Conservation (phyloP, 2,888 invertebrate species). For the Nymphalis c-album region DNA sequence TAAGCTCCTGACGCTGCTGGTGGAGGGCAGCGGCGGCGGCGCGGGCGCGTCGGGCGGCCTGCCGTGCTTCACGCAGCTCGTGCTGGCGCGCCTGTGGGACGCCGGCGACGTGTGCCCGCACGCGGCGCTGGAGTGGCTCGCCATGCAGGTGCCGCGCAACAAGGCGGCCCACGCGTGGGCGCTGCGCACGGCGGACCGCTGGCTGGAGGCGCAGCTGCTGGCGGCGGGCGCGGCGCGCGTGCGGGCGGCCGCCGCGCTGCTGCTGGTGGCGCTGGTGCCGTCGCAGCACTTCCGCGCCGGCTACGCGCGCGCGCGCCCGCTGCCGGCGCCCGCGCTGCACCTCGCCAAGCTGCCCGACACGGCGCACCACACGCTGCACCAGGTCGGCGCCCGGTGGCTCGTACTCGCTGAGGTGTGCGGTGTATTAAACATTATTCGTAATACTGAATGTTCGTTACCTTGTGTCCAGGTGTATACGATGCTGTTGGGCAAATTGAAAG, state of each 20-base stretch:
- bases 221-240: slow-evolving; percentile 93
- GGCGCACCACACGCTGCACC: slow-evolving; percentile 80
- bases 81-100: slow-evolving; percentile 94
- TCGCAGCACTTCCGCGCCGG: slow-evolving; percentile 94
- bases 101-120: slow-evolving; percentile 94
- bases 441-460: neutral
- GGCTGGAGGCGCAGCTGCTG: slow-evolving; percentile 94
- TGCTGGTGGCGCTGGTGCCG: slow-evolving; percentile 94
- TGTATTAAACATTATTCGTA: neutral
- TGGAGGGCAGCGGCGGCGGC: slow-evolving; percentile 89
- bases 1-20: slow-evolving; percentile 92
- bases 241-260: slow-evolving; percentile 91
- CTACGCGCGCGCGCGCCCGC: slow-evolving; percentile 84
- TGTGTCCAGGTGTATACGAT: slow-evolving; percentile 87
- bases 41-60: slow-evolving; percentile 87
- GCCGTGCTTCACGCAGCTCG: slow-evolving; percentile 95
- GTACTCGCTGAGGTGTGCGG: too few species aligned
- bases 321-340: slow-evolving; percentile 72
- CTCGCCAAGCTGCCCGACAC: slow-evolving; percentile 69
- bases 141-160: slow-evolving; percentile 91
- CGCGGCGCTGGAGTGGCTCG: slow-evolving; percentile 95
- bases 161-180: slow-evolving; percentile 96
- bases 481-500: slow-evolving; percentile 87
- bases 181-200: slow-evolving; percentile 93
- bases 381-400: slow-evolving; percentile 49